Percentiles rank a stretch among this genome's conserved stretches.
Conservation (phyloP, 2,888 invertebrate genomes). For the Metellina segmentata region DNA sequence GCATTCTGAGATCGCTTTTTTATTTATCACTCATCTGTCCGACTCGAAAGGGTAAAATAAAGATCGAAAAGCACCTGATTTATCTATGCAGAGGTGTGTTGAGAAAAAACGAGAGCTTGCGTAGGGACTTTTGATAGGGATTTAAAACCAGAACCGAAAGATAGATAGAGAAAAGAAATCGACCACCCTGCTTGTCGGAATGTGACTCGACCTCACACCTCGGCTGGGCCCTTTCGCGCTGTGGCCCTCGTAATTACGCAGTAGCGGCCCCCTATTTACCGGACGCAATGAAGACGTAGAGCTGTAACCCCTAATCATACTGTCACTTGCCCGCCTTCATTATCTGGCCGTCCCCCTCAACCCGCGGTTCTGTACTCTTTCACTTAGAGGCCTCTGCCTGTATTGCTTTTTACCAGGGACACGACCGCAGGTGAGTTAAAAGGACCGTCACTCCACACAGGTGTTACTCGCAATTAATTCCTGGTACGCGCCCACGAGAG, state of each 20-base stretch:
- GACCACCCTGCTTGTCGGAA: slow-evolving; percentile 75
- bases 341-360: slow-evolving; percentile 18
- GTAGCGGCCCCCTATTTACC: slow-evolving; percentile 70
- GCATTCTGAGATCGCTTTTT: background rate
- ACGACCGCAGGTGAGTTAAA: slow-evolving; percentile 19
- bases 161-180: slow-evolving; percentile 33
- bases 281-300: slow-evolving; percentile 73
- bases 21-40: background rate
- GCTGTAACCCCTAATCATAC: slow-evolving; percentile 70
- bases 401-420: background rate
- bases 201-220: slow-evolving; percentile 76
- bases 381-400: slow-evolving; percentile 35
- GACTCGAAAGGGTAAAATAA: background rate
- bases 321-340: slow-evolving; percentile 71
- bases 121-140: slow-evolving; percentile 29
- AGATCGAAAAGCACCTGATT: background rate
- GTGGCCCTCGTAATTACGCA: slow-evolving; percentile 70
- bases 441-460: slow-evolving; percentile 33
- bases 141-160: slow-evolving; percentile 14
- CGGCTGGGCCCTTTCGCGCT: slow-evolving; percentile 64
- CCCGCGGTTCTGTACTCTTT: slow-evolving; percentile 39
- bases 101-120: slow-evolving; percentile 6
- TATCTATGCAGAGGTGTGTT: background rate
- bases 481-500: slow-evolving; percentile 45
- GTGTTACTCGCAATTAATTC: slow-evolving; percentile 70